These are phyloP conservation scores for Candoia aspera DNA, from an alignment of 2,113 vertebrate species.

Conservation along the genomic window DNA sequence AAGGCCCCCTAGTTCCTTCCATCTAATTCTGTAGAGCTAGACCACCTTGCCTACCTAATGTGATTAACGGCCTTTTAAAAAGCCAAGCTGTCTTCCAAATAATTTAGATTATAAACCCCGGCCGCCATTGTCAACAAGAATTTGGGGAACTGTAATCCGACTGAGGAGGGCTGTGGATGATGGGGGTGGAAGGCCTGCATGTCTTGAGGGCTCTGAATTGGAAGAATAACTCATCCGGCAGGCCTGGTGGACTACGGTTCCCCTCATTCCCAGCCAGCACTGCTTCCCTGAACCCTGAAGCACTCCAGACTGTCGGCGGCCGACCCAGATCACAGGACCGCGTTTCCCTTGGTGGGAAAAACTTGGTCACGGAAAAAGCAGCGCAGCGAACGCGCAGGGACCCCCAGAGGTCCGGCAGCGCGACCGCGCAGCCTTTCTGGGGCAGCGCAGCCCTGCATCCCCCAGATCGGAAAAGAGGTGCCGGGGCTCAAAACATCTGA, in stretches of 20 bases:
- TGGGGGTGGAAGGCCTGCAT: background rate
- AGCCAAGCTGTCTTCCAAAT: background rate
- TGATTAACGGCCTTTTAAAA: rapidly evolving
- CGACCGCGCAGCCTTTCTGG: background rate
- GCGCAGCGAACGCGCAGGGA: no score
- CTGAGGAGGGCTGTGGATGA: background rate
- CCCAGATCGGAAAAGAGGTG: background rate
- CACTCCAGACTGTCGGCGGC: background rate
- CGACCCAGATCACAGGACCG: no score
- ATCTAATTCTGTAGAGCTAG: background rate
- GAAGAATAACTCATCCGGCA: background rate
- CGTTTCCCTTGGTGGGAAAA: background rate
- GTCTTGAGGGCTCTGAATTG: background rate
- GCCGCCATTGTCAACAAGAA: background rate
- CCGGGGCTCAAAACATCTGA: background rate
- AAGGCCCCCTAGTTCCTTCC: background rate
- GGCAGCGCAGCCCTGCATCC: background rate
- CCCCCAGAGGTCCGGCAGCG: background rate
- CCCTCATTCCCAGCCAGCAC: background rate
- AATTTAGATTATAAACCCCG: background rate
- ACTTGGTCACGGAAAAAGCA: background rate
- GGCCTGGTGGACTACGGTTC: background rate
- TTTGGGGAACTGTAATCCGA: background rate
- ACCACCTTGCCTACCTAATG: background rate
- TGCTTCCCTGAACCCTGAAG: background rate